A percentile compares a stretch with the other conserved stretches of the same genome.
phyloP scores from a whole-genome alignment of 1,140 invertebrate genomes.

The Drosophila athabasca region DNA sequence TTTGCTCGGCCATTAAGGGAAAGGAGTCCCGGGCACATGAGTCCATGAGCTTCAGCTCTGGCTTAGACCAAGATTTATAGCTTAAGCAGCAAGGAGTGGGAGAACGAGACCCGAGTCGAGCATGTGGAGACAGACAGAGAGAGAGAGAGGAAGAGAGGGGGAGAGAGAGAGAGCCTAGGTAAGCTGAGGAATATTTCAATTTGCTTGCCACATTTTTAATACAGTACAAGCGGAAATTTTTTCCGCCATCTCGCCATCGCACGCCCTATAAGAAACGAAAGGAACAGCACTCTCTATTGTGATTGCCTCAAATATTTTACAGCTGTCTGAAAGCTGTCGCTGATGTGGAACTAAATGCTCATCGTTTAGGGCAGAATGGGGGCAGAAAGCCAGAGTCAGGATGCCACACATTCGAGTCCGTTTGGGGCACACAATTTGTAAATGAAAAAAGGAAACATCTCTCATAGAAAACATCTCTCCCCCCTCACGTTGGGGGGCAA shows the following conservation, averaged over 20 bases:
- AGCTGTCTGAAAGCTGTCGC: constrained; percentile 41
- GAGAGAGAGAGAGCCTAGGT: constrained; percentile 41
- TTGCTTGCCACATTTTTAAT: constrained; percentile 58
- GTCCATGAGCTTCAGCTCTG: constrained; percentile 31
- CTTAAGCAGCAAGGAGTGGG: constrained; percentile 7
- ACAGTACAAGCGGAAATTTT: constrained; percentile 41
- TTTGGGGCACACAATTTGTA: constrained; percentile 59
- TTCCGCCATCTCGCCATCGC: constrained; percentile 5
- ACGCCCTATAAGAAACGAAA: neutral
- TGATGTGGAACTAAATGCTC: constrained; percentile 56
- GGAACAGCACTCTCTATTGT: constrained; percentile 29
- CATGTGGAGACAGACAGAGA: constrained; percentile 21
- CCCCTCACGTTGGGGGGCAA: neutral
- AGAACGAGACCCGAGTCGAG: neutral
- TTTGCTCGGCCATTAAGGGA: constrained; percentile 40
- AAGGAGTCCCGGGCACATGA: constrained; percentile 45
- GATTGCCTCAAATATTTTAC: constrained; percentile 68
- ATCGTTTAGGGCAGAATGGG: constrained; percentile 38
- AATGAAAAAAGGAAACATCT: constrained; percentile 28
- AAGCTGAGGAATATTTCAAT: constrained; percentile 67
- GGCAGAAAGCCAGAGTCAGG: constrained; percentile 22
- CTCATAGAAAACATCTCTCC: neutral
- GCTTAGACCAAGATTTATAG: constrained; percentile 55
- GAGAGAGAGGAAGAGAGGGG: neutral
- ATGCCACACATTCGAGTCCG: constrained; percentile 34